phyloP scores from a whole-genome alignment of 2,888 invertebrate species.

The Ectobius pallidus region DNA sequence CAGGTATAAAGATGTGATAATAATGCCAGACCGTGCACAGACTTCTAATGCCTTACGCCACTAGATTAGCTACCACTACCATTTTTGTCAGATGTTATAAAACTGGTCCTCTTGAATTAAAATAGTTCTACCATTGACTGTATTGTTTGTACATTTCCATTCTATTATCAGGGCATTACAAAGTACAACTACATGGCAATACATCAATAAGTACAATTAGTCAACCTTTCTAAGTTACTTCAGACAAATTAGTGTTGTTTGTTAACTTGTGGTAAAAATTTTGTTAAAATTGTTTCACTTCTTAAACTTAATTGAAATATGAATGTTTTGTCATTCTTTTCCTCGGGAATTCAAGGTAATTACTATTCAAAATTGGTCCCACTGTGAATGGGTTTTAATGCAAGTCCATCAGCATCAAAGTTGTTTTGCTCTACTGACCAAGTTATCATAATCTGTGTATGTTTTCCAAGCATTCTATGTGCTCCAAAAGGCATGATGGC shows the following conservation, averaged over 20 bases:
- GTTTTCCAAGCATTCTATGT: background rate
- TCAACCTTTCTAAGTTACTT: conserved; percentile 15
- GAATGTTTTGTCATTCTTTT: conserved; percentile 8
- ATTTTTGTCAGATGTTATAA: too few species aligned
- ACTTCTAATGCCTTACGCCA: too few species aligned
- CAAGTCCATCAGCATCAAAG: background rate
- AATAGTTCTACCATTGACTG: too few species aligned
- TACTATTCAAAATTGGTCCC: background rate
- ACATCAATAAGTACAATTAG: conserved; percentile 16
- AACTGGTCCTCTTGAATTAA: too few species aligned
- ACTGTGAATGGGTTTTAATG: conserved; percentile 8
- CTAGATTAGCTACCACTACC: too few species aligned
- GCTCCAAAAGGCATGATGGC: background rate
- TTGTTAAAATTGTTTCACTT: background rate
- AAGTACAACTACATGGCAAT: too few species aligned
- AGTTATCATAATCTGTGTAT: background rate
- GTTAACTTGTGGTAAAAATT: conserved; percentile 17
- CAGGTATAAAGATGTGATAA: too few species aligned
- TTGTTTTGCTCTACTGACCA: background rate
- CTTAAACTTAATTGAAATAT: conserved; percentile 2
- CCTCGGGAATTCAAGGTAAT: background rate
- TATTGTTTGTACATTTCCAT: too few species aligned
- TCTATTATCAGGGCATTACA: too few species aligned
- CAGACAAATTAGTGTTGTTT: conserved; percentile 10
- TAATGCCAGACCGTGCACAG: too few species aligned